Evolutionary conservation across 2,797 vertebrate species (phyloP).

Genomic region (Selene dorsalis): DNA sequence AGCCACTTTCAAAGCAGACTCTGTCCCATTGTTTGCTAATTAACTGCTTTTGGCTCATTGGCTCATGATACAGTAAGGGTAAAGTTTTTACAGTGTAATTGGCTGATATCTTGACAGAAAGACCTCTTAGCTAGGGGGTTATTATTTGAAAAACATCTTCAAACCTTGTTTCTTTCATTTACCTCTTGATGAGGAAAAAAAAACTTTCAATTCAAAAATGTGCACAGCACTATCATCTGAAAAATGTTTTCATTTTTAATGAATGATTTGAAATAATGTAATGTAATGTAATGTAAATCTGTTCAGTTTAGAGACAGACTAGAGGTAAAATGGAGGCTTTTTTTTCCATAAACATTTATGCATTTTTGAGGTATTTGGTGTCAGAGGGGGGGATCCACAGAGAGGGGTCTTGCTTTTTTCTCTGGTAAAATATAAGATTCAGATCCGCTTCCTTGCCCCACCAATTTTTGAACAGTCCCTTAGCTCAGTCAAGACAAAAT

Average conservation of each 20-base stretch:
- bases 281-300: no score
- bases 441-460: neutral
- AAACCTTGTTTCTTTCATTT: no score
- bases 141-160: constrained; percentile 3
- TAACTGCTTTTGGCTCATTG: neutral
- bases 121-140: neutral
- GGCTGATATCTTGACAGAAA: neutral
- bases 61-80: neutral
- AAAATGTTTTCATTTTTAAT: no score
- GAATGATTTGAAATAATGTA: no score
- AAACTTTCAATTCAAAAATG: no score
- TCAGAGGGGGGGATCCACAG: neutral
- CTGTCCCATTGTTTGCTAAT: constrained; percentile 4
- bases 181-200: no score
- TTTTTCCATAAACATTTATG: neutral
- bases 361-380: neutral
- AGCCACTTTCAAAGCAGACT: constrained; percentile 4
- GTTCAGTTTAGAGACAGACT: no score
- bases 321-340: neutral
- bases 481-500: constrained; percentile 9
- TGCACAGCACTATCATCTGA: no score
- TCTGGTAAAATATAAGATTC: neutral
- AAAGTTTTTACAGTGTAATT: neutral
- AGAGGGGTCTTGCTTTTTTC: no score
- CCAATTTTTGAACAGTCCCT: neutral